These are phyloP conservation scores for Leptarthrus brevirostris DNA, from an alignment of 2,888 invertebrate species.

Conservation along the genomic window DNA sequence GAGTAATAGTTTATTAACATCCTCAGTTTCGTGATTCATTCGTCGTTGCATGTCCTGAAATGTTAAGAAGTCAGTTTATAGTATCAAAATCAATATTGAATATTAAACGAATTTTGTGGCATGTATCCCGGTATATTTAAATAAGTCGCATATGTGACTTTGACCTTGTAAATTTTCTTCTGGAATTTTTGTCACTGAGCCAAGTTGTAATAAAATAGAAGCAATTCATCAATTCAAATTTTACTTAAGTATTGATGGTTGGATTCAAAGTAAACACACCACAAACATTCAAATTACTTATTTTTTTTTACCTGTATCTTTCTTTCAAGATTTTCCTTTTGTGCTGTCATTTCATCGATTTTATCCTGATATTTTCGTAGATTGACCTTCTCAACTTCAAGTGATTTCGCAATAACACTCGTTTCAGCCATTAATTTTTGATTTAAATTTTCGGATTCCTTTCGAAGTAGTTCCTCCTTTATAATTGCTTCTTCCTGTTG, in stretches of 20 bases:
- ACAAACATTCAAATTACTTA: too few relatives aligned
- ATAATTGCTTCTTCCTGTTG: conserved; percentile 19
- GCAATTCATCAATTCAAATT: too few relatives aligned
- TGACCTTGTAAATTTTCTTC: too few relatives aligned
- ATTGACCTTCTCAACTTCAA: neutral
- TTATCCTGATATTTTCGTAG: neutral
- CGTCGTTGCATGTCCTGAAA: conserved; percentile 2
- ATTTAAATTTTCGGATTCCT: conserved; percentile 8
- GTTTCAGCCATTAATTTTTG: conserved; percentile 2
- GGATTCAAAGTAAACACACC: too few relatives aligned
- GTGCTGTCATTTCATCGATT: neutral
- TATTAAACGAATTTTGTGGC: too few relatives aligned
- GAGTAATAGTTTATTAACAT: conserved; percentile 2
- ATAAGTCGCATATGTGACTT: too few relatives aligned
- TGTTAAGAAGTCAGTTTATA: neutral
- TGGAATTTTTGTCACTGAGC: too few relatives aligned
- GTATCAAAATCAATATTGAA: too few relatives aligned
- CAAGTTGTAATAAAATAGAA: too few relatives aligned
- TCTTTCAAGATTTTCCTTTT: conserved; percentile 1
- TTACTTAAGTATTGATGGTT: too few relatives aligned
- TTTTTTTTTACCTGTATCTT: conserved; percentile 19
- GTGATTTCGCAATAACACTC: neutral
- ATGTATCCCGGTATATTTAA: too few relatives aligned
- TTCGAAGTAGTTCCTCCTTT: conserved; percentile 20
- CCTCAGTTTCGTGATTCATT: conserved; percentile 1